Percentiles rank a stretch among this genome's conserved stretches.
phyloP scores from a whole-genome alignment of 2,888 invertebrate species.

The Kryphioiulus occultus region DNA sequence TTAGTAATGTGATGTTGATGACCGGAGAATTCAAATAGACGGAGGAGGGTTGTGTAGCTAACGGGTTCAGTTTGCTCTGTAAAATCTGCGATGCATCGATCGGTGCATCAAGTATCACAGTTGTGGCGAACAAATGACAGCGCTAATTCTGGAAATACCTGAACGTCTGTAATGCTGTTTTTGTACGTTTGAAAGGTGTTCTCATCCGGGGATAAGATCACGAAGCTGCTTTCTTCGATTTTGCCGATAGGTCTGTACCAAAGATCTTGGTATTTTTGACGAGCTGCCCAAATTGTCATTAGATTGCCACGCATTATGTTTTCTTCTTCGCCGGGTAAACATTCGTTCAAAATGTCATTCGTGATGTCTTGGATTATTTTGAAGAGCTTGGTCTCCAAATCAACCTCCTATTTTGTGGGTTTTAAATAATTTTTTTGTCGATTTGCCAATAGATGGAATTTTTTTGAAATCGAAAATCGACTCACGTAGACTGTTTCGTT shows the following conservation, averaged over 20 bases:
- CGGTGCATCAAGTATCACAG: not conserved
- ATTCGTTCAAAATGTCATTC: not conserved
- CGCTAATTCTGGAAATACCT: not conserved
- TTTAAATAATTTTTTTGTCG: not conserved
- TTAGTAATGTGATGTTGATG: not conserved
- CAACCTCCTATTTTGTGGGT: not conserved
- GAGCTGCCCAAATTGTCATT: not conserved
- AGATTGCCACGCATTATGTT: not conserved
- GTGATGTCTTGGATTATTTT: not conserved
- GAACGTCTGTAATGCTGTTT: not conserved
- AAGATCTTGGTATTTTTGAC: not conserved
- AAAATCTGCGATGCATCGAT: not conserved
- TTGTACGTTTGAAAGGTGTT: not conserved
- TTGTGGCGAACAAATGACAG: not conserved
- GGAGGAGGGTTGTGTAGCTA: not conserved
- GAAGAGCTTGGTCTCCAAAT: not conserved
- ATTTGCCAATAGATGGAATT: not conserved
- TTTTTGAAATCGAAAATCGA: not conserved
- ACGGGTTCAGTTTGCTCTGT: conserved; percentile 18
- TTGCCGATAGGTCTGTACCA: conserved; percentile 11
- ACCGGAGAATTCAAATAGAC: not conserved
- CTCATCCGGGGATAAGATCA: not conserved
- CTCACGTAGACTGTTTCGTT: not conserved
- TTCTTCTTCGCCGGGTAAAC: conserved; percentile 24
- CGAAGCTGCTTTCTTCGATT: not conserved